These are phyloP conservation scores for Dreissena polymorpha DNA, from an alignment of 1,140 invertebrate species.

Conservation along the genomic window DNA sequence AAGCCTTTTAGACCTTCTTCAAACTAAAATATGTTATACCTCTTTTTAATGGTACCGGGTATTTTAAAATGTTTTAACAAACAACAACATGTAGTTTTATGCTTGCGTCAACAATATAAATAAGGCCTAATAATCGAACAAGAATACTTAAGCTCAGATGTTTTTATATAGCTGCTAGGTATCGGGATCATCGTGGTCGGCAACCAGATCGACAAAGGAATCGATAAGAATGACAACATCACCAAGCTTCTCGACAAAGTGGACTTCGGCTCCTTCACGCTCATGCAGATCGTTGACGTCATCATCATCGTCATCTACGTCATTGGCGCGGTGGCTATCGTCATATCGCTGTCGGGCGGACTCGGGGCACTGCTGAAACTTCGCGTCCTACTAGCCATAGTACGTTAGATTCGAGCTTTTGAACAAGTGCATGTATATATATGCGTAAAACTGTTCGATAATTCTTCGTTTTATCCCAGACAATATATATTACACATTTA, in stretches of 20 bases:
- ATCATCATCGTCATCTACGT: slow-evolving; percentile 22
- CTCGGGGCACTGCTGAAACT: slow-evolving; percentile 22
- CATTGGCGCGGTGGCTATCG: slow-evolving; percentile 28
- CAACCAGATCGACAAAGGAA: slow-evolving; percentile 1
- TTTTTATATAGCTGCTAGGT: slow-evolving; percentile 25
- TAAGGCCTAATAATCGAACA: too few relatives aligned
- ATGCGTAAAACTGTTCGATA: neutral
- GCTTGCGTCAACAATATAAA: too few relatives aligned
- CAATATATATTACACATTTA: too few relatives aligned
- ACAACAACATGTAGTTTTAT: too few relatives aligned
- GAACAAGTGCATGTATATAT: neutral
- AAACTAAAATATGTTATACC: too few relatives aligned
- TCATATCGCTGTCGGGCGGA: slow-evolving; percentile 23
- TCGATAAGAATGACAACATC: slow-evolving; percentile 21
- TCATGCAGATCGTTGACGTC: slow-evolving; percentile 7
- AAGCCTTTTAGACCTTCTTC: too few relatives aligned
- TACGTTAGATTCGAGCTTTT: neutral
- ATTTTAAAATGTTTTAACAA: too few relatives aligned
- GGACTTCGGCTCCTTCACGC: slow-evolving; percentile 11
- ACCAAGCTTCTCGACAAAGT: slow-evolving; percentile 27
- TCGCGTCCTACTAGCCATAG: slow-evolving; percentile 1
- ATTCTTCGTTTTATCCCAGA: neutral
- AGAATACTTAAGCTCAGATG: too few relatives aligned
- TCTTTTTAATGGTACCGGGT: too few relatives aligned
- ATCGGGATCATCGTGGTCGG: slow-evolving; percentile 20